Percentiles rank a stretch among this genome's conserved stretches.
Evolutionary conservation across 2,888 invertebrate species (phyloP).

Genomic region (Heliconius cydno): DNA sequence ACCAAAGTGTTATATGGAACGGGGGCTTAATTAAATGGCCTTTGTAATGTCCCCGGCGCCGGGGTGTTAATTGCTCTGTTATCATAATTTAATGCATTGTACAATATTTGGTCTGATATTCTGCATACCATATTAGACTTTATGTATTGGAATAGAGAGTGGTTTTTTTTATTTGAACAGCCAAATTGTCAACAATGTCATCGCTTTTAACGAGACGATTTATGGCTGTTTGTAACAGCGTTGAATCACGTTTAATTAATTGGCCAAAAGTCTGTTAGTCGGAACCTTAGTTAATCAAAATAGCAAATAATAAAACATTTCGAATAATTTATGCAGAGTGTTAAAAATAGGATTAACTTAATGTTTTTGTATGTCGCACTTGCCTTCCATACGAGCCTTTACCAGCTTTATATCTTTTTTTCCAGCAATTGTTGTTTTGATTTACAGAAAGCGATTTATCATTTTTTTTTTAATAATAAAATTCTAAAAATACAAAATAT

Average conservation of each 20-base stretch:
- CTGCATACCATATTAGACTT: slow-evolving; percentile 23
- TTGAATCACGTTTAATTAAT: slow-evolving; percentile 24
- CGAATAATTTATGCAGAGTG: background rate
- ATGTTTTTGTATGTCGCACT: background rate
- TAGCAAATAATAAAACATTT: background rate
- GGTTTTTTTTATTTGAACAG: slow-evolving; percentile 8
- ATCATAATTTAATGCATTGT: slow-evolving; percentile 49
- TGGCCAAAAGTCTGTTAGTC: background rate
- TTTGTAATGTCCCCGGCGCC: slow-evolving; percentile 36
- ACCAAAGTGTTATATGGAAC: slow-evolving; percentile 37
- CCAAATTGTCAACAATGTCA: slow-evolving; percentile 23
- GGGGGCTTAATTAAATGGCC: slow-evolving; percentile 44
- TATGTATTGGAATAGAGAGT: slow-evolving; percentile 14
- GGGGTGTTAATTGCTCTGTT: slow-evolving; percentile 48
- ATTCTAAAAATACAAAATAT: background rate
- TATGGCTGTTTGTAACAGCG: slow-evolving; percentile 20
- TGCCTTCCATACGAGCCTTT: background rate
- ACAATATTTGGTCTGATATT: slow-evolving; percentile 34
- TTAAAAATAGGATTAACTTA: background rate
- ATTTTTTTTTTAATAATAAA: background rate
- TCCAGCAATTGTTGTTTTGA: background rate
- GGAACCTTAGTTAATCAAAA: slow-evolving; percentile 6
- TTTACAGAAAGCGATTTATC: background rate
- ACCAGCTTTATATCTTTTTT: background rate
- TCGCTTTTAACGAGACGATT: slow-evolving; percentile 24